Conservation (phyloP, 1,140 invertebrate genomes). For the Drosophila aff. region DNA sequence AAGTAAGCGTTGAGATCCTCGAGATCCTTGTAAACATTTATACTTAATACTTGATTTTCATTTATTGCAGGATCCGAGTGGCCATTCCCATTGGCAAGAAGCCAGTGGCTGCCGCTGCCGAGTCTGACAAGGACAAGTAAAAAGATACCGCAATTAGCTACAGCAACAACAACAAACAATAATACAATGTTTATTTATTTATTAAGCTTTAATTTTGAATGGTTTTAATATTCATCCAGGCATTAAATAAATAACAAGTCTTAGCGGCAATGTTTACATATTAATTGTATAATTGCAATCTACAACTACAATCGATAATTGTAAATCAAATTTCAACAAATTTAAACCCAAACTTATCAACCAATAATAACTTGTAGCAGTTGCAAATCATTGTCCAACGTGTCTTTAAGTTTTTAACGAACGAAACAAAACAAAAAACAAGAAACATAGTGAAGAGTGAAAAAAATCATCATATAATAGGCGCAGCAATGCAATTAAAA, state of each 20-base stretch:
- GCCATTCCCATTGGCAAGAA: constrained; percentile 94
- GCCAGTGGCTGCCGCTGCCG: constrained; percentile 85
- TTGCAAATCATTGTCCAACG: constrained; percentile 71
- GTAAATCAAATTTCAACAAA: constrained; percentile 50
- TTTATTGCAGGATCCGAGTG: constrained; percentile 91
- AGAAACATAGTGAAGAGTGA: constrained; percentile 18
- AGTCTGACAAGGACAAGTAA: constrained; percentile 93
- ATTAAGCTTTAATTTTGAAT: constrained; percentile 82
- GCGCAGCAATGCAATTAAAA: constrained; percentile 57
- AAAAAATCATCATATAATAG: constrained; percentile 36
- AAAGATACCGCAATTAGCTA: constrained; percentile 54
- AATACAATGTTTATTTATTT: constrained; percentile 77
- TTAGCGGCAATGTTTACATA: constrained; percentile 61
- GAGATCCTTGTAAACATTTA: no score
- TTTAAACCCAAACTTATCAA: constrained; percentile 29
- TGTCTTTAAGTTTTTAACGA: constrained; percentile 80
- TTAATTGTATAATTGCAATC: constrained; percentile 71
- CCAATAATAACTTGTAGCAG: constrained; percentile 60
- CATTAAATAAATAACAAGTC: constrained; percentile 75
- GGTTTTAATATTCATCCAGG: constrained; percentile 80
- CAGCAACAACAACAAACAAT: constrained; percentile 49
- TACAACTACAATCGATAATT: constrained; percentile 55
- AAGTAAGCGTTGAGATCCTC: constrained; percentile 88
- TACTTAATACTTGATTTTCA: background rate
- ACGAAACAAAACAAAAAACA: constrained; percentile 55